Evolutionary conservation across 2,797 vertebrate genomes (phyloP).

Genomic region (Acipenser transmontanus): DNA sequence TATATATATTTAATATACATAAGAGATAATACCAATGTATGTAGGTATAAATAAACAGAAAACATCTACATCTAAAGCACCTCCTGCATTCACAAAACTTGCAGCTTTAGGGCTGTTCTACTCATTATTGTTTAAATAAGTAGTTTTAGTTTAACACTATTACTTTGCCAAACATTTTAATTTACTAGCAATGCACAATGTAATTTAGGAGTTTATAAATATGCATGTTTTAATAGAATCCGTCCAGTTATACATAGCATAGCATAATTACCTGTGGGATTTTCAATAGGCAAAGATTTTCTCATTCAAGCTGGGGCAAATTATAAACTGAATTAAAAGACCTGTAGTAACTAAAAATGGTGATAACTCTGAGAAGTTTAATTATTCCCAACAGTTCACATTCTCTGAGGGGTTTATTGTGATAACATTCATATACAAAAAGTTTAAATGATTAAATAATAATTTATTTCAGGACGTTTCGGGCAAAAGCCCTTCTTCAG

Average conservation of each 20-base stretch:
- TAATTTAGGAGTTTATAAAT: conserved; percentile 20
- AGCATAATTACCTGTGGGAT: conserved; percentile 13
- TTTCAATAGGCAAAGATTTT: conserved; percentile 20
- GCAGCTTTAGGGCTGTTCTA: background rate
- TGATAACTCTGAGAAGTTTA: no score
- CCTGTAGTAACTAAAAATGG: no score
- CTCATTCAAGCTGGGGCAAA: background rate
- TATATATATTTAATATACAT: no score
- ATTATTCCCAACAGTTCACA: no score
- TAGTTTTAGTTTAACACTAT: conserved; percentile 7
- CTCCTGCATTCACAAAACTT: background rate
- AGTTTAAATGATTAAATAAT: no score
- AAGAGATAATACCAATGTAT: no score
- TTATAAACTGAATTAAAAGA: conserved; percentile 8
- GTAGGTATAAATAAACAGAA: no score
- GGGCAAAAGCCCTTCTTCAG: no score
- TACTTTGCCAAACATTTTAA: conserved; percentile 12
- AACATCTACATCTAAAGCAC: background rate
- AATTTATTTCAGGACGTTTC: no score
- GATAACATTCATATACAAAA: no score
- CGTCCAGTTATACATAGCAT: conserved; percentile 7
- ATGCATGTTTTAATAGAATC: conserved; percentile 24
- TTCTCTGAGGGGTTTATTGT: no score
- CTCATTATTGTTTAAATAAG: conserved; percentile 10
- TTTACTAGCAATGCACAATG: background rate